A percentile compares a stretch with the other conserved stretches of the same genome.
These are phyloP conservation scores for Limulus polyphemus DNA, from an alignment of 2,888 invertebrate species.

Conservation along the genomic window DNA sequence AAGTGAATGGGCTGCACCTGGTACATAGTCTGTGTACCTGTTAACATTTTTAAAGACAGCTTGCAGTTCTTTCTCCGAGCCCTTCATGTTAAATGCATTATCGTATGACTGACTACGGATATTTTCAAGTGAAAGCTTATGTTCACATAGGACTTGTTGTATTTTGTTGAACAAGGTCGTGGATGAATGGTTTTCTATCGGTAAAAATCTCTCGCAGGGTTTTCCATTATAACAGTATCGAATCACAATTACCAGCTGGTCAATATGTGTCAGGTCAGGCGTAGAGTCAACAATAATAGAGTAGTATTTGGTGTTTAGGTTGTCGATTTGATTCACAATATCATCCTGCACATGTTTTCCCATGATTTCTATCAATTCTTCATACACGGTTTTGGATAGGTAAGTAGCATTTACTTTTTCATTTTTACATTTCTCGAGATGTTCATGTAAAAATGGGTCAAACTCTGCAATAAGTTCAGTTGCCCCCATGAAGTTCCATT, in stretches of 20 bases:
- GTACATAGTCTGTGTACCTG: background rate
- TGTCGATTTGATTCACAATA: background rate
- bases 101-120: background rate
- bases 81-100: background rate
- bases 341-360: background rate
- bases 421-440: conserved; percentile 29
- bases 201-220: background rate
- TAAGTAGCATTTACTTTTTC: conserved; percentile 30
- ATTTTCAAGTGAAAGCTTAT: background rate
- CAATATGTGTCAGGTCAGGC: conserved; percentile 19
- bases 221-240: conserved; percentile 6
- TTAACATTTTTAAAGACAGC: background rate
- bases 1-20: conserved; percentile 2
- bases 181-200: background rate
- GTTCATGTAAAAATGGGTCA: conserved; percentile 29
- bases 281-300: conserved; percentile 18
- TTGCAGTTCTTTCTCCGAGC: background rate
- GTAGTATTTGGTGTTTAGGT: conserved; percentile 8
- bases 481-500: conserved; percentile 31
- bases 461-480: conserved; percentile 31
- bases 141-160: background rate
- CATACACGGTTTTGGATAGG: conserved; percentile 30
- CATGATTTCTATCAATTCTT: conserved; percentile 28
- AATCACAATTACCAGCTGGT: conserved; percentile 16
- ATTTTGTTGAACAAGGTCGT: background rate